phyloP scores from a whole-genome alignment of 2,797 vertebrate genomes.

The Rhincodon typus region DNA sequence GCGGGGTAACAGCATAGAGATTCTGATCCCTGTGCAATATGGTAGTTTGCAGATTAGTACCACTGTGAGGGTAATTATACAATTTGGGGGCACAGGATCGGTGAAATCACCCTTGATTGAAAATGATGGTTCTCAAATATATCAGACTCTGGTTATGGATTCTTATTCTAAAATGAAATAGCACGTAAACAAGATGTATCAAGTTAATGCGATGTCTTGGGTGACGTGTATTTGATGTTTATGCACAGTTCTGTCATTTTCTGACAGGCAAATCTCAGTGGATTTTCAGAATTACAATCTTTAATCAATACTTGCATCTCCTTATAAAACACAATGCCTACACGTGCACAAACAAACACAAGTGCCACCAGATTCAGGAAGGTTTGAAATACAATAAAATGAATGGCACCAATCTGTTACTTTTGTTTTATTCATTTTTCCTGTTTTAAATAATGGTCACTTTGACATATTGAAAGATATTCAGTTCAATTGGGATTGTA shows the following conservation, averaged over 20 bases:
- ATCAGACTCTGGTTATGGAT: not conserved
- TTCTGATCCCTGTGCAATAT: not conserved
- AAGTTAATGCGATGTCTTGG: not conserved
- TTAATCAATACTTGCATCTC: not conserved
- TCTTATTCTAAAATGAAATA: not conserved
- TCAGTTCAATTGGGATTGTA: not conserved
- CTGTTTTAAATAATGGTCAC: not conserved
- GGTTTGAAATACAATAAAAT: not conserved
- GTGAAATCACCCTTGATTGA: not conserved
- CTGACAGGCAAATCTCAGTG: not conserved
- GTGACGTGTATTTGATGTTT: not conserved
- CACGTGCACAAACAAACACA: too few species aligned
- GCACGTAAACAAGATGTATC: not conserved
- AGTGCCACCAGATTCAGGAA: not conserved
- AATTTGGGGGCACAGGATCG: not conserved
- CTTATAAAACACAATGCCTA: not conserved
- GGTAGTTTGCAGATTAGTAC: not conserved
- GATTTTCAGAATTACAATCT: not conserved
- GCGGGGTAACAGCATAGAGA: not conserved
- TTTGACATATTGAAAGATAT: not conserved
- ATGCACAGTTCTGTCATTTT: not conserved
- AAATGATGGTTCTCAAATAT: not conserved
- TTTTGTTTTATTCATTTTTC: not conserved
- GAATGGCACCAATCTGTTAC: not conserved
- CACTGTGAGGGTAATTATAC: not conserved